Conservation (phyloP, 2,797 vertebrate species). For the Leucoraja ocellata region DNA sequence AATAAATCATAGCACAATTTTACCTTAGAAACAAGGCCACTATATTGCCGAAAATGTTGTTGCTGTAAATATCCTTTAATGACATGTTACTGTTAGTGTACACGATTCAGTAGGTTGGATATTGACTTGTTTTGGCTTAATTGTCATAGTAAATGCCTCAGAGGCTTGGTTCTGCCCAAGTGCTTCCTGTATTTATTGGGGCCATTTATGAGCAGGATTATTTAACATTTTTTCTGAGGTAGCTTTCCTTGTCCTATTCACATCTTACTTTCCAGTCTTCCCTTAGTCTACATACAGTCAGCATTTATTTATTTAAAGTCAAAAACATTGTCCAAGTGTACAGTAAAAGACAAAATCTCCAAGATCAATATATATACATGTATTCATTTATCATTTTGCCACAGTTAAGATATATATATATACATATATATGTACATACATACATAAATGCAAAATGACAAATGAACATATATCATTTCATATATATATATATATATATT, state of each 20-base stretch:
- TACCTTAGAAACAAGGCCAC: background rate
- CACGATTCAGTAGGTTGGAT: background rate
- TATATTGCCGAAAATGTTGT: background rate
- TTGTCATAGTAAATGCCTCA: background rate
- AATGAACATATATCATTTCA: no score
- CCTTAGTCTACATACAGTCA: no score
- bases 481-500: no score
- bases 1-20: background rate
- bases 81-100: background rate
- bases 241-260: no score
- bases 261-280: no score
- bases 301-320: background rate
- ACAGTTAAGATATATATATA: no score
- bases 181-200: constrained; percentile 11
- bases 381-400: no score
- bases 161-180: background rate
- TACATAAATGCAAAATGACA: no score
- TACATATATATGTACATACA: no score
- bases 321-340: background rate
- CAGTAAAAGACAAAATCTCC: background rate
- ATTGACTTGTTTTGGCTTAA: background rate
- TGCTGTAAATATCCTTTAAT: background rate
- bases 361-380: background rate
- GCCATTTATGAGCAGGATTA: background rate
- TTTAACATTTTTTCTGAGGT: background rate